Evolutionary conservation across 1,140 invertebrate genomes (phyloP), one percentile per base, ranked within the genome.

Genomic region (Asobara japonica): DNA sequence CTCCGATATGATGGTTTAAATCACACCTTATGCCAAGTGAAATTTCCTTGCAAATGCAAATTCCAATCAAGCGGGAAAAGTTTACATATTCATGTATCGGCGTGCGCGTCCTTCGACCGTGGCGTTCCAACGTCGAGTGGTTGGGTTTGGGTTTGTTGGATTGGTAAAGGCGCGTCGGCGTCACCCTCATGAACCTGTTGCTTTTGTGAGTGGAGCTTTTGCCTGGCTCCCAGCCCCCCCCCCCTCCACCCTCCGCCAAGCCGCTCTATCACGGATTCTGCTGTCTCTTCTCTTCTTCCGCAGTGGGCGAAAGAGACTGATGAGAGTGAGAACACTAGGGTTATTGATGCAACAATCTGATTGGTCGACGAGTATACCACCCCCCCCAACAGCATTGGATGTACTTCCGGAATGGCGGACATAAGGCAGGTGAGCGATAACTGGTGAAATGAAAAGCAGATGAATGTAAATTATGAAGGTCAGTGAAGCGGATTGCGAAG

Each of bases 61-160:
- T 60, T 71, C 20, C 11, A 18, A 16, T 45, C 16, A 31, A 48
- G 13, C 16, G n/a, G n/a, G 0, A 56, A 70, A 69, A 60, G 74
- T 76, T 79, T 86, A 82, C 83, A 85, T 85, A 83, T 84, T 84
- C 82, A 85, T 83, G 81, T 25, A 62, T 16, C 11, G 1, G 5
- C 31, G 70, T 74, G 75, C 75, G 80, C 83, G 85, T 87, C 84
- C 84, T 87, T 86, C 84, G 81, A 78, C 83, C 77, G 77, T 85
- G 85, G 78, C 83, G 86, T 86, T 82, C 79, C 79, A 79, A 80
- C 84, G 81, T 82, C 82, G 83, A 87, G 83, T 87, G 83, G 73
- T 71, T 64, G 70, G 72, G 66, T 62, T 62, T 62, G 25, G 74
- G 68, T 74, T 18, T n/a, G 29, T 64, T 60, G 72, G n/a, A 33